These are phyloP conservation scores for Pararge aegeria DNA, from an alignment of 1,140 invertebrate species.

Conservation along the genomic window DNA sequence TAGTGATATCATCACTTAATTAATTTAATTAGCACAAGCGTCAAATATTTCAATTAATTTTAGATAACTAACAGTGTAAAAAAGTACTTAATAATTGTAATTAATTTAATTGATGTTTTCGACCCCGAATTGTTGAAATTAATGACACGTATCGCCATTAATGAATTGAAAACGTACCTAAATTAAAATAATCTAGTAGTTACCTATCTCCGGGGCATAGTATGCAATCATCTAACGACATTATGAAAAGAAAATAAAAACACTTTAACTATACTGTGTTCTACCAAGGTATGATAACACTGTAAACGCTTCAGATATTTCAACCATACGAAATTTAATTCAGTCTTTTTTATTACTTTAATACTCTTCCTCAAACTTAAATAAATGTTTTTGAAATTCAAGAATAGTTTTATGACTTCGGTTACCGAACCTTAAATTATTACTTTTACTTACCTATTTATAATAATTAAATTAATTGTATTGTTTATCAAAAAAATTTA, in stretches of 20 bases:
- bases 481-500: neutral
- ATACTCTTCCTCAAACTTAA: too few relatives aligned
- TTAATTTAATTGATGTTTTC: slow-evolving; percentile 31
- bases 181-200: slow-evolving; percentile 6
- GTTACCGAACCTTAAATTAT: too few relatives aligned
- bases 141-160: slow-evolving; percentile 15
- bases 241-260: neutral
- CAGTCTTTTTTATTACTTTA: too few relatives aligned
- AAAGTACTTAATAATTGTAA: slow-evolving; percentile 25
- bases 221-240: neutral
- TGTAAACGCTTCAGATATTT: too few relatives aligned
- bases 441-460: too few relatives aligned
- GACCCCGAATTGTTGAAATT: slow-evolving; percentile 13
- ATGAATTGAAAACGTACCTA: neutral
- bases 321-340: too few relatives aligned
- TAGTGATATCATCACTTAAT: too few relatives aligned
- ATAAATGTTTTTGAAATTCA: too few relatives aligned
- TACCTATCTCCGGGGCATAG: neutral
- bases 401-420: too few relatives aligned
- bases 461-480: neutral
- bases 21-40: neutral
- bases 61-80: slow-evolving; percentile 12
- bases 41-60: slow-evolving; percentile 12
- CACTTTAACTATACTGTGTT: neutral
- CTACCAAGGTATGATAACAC: too few relatives aligned